These are phyloP conservation scores for Pteronura brasiliensis DNA, from an alignment of 2,113 vertebrate genomes.

Conservation along the genomic window DNA sequence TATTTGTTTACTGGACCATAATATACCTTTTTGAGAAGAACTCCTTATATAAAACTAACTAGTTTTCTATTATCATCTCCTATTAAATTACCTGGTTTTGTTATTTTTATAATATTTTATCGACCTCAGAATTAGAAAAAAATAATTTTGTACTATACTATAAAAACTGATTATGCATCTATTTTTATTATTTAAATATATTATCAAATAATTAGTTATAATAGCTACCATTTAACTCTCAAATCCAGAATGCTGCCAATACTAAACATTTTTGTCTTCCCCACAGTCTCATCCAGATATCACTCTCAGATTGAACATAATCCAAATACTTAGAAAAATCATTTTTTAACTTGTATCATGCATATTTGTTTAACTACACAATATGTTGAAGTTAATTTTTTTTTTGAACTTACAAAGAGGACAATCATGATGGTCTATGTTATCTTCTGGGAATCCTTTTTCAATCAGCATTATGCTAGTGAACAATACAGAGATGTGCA, in stretches of 20 bases:
- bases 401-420: neutral
- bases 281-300: neutral
- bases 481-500: no score
- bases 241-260: neutral
- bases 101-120: neutral
- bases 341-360: neutral
- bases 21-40: neutral
- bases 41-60: neutral
- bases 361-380: neutral
- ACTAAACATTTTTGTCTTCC: neutral
- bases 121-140: neutral
- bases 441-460: neutral
- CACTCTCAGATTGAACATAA: neutral
- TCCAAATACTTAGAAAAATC: neutral
- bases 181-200: neutral
- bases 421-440: neutral
- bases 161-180: neutral
- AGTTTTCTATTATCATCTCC: neutral
- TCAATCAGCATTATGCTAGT: neutral
- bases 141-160: neutral
- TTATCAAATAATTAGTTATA: neutral
- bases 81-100: neutral
- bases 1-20: no score
- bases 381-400: neutral
- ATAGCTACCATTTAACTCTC: neutral